Percentiles rank a stretch among this genome's conserved stretches.
phyloP scores from a whole-genome alignment of 1,140 invertebrate genomes.

The Drosophila nasuta region DNA sequence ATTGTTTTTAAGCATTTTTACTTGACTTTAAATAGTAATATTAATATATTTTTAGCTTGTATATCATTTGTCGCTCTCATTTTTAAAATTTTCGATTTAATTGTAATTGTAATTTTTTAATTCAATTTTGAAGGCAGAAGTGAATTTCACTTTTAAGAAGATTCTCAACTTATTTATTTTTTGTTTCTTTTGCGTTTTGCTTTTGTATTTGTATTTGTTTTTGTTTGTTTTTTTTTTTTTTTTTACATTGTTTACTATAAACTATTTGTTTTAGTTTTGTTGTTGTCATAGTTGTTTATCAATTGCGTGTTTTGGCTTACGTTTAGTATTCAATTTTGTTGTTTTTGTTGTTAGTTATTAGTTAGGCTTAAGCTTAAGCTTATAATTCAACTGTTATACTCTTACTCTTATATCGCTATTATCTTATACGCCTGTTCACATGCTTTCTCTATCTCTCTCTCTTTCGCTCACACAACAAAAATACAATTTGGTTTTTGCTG shows the following conservation, averaged over 20 bases:
- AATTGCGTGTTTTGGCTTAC: conserved; percentile 44
- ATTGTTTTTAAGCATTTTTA: conserved; percentile 5
- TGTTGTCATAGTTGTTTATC: conserved; percentile 27
- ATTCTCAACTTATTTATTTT: conserved; percentile 55
- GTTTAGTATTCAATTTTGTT: conserved; percentile 38
- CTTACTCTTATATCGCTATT: not conserved
- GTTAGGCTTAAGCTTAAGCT: conserved; percentile 27
- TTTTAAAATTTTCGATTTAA: conserved; percentile 25
- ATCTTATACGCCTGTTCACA: not conserved
- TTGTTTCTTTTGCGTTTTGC: conserved; percentile 20
- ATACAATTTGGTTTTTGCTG: not conserved
- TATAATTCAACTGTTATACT: conserved; percentile 22
- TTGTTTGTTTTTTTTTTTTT: conserved; percentile 2
- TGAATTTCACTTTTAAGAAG: conserved; percentile 49
- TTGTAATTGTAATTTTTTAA: conserved; percentile 23
- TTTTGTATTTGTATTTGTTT: conserved; percentile 6
- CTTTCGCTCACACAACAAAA: conserved; percentile 10
- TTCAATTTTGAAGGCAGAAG: conserved; percentile 65
- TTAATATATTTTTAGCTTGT: conserved; percentile 14
- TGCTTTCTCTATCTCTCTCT: not conserved
- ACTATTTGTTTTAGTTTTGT: conserved; percentile 19
- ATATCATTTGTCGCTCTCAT: conserved; percentile 26
- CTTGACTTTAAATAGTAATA: not conserved
- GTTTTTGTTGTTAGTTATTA: conserved; percentile 14
- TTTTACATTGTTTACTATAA: conserved; percentile 22